Evolutionary conservation across 2,797 vertebrate species (phyloP).

Genomic region (Chelonia mydas): DNA sequence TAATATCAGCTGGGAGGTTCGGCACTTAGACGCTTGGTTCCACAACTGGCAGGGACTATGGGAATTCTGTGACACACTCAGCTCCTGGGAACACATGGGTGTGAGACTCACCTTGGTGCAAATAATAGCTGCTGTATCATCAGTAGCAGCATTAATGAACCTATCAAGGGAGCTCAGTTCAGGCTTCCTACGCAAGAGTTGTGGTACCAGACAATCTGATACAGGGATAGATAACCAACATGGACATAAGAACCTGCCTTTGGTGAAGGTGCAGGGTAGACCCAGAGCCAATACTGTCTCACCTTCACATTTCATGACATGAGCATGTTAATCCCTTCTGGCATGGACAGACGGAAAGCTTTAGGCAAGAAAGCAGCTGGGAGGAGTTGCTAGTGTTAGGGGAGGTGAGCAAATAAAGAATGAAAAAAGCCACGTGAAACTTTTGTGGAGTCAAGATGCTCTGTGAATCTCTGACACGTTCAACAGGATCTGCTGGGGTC

Average conservation of each 20-base stretch:
- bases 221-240: not conserved
- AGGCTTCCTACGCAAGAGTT: not conserved
- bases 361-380: not conserved
- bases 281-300: no score
- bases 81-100: not conserved
- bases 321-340: not conserved
- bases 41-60: not conserved
- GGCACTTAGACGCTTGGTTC: slow-evolving; percentile 2
- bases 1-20: accelerated
- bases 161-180: not conserved
- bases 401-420: not conserved
- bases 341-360: not conserved
- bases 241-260: not conserved
- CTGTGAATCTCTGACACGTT: not conserved
- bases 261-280: not conserved
- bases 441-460: not conserved
- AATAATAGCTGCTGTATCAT: not conserved
- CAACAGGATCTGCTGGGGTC: not conserved
- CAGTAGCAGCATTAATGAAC: not conserved
- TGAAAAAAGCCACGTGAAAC: accelerated
- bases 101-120: not conserved
- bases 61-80: not conserved
- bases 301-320: no score
- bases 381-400: not conserved
- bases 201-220: accelerated